phyloP scores from a whole-genome alignment of 2,113 vertebrate genomes.

The Oenanthe melanoleuca region DNA sequence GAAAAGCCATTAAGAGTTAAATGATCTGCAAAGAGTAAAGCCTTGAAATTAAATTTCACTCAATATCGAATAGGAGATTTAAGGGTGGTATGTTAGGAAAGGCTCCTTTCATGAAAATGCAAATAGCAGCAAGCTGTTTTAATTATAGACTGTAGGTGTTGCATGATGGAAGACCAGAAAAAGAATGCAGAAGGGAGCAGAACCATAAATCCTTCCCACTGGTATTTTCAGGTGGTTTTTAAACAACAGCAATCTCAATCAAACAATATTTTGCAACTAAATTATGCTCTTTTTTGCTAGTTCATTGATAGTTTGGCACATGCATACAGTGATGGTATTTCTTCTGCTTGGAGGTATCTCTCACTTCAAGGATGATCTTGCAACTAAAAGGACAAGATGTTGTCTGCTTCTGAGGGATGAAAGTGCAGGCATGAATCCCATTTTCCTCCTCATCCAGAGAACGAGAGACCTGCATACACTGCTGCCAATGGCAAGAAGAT shows the following conservation, averaged over 20 bases:
- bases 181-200: background rate
- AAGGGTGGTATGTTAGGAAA: constrained; percentile 15
- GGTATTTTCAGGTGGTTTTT: constrained; percentile 4
- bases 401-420: background rate
- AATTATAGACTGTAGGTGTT: constrained; percentile 37
- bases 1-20: constrained; percentile 30
- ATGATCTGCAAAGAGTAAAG: constrained; percentile 20
- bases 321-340: background rate
- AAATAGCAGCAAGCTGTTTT: constrained; percentile 56
- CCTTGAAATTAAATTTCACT: constrained; percentile 37
- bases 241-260: background rate
- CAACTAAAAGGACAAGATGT: background rate
- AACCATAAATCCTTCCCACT: background rate
- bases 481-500: background rate
- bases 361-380: background rate
- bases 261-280: background rate
- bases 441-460: background rate
- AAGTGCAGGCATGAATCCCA: background rate
- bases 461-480: background rate
- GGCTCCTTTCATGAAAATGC: constrained; percentile 30
- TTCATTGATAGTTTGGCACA: background rate
- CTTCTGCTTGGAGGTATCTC: background rate
- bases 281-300: background rate
- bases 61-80: background rate
- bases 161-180: background rate